phyloP scores from a whole-genome alignment of 2,797 vertebrate genomes.

The Danio choprae region DNA sequence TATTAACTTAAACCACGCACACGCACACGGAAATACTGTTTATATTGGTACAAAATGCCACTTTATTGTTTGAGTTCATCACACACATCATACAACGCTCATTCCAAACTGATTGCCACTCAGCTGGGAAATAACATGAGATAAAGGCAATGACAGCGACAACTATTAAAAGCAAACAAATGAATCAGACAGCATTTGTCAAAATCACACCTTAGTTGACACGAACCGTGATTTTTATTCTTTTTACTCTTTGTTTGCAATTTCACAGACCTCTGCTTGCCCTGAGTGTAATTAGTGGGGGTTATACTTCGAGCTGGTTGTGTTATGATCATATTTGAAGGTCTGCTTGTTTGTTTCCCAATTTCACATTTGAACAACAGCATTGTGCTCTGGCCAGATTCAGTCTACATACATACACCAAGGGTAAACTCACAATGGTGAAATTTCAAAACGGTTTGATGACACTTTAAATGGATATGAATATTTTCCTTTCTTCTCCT shows the following conservation, averaged over 20 bases:
- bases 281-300: slow-evolving; percentile 24
- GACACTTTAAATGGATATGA: slow-evolving; percentile 23
- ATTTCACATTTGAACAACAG: background rate
- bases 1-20: background rate
- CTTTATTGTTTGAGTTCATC: slow-evolving; percentile 88
- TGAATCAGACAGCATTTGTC: background rate
- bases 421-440: slow-evolving; percentile 40
- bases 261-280: slow-evolving; percentile 5
- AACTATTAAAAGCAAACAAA: slow-evolving; percentile 9
- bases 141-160: slow-evolving; percentile 12
- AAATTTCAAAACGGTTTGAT: slow-evolving; percentile 3
- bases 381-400: slow-evolving; percentile 5
- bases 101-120: slow-evolving; percentile 79
- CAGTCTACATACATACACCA: slow-evolving; percentile 20
- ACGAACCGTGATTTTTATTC: background rate
- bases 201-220: slow-evolving; percentile 19
- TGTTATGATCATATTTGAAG: background rate
- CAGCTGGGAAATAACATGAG: slow-evolving; percentile 43
- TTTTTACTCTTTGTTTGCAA: slow-evolving; percentile 10
- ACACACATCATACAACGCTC: slow-evolving; percentile 78
- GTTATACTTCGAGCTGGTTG: background rate
- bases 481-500: background rate
- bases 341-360: background rate
- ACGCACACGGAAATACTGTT: background rate
- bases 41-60: slow-evolving; percentile 82